These are phyloP conservation scores for Psephotus haematonotus DNA, from an alignment of 2,113 vertebrate species.

Conservation along the genomic window DNA sequence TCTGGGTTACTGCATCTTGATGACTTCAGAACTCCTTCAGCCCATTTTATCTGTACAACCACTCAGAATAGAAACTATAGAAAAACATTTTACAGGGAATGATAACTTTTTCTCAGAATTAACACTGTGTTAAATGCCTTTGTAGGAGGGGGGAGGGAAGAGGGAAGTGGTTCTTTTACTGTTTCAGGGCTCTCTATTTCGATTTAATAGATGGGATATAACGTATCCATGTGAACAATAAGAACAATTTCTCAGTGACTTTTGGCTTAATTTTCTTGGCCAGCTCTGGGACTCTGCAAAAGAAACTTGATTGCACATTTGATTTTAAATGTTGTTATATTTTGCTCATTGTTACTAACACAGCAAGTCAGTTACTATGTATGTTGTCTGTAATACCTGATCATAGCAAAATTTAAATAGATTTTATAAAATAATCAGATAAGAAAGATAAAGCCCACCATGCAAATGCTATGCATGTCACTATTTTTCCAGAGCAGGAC, in stretches of 20 bases:
- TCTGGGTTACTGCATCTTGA: background rate
- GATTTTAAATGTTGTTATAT: background rate
- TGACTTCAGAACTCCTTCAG: background rate
- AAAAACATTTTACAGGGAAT: background rate
- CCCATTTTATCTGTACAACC: background rate
- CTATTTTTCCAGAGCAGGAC: background rate
- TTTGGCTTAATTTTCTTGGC: background rate
- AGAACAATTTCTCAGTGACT: background rate
- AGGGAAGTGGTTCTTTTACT: background rate
- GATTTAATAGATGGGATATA: background rate
- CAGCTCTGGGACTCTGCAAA: background rate
- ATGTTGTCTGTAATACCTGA: background rate
- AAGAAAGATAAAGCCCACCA: background rate
- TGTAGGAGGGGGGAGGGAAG: background rate
- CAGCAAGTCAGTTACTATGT: background rate
- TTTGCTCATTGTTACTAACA: background rate
- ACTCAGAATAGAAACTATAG: background rate
- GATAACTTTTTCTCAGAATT: background rate
- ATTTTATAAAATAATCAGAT: background rate
- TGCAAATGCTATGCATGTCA: background rate
- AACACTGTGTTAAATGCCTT: background rate
- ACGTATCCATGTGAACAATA: background rate
- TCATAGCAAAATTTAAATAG: background rate
- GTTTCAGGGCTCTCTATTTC: background rate
- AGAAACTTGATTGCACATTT: background rate